A percentile compares a stretch with the other conserved stretches of the same genome.
Conservation (phyloP, 1,140 invertebrate genomes). For the Drosophila triauraria region DNA sequence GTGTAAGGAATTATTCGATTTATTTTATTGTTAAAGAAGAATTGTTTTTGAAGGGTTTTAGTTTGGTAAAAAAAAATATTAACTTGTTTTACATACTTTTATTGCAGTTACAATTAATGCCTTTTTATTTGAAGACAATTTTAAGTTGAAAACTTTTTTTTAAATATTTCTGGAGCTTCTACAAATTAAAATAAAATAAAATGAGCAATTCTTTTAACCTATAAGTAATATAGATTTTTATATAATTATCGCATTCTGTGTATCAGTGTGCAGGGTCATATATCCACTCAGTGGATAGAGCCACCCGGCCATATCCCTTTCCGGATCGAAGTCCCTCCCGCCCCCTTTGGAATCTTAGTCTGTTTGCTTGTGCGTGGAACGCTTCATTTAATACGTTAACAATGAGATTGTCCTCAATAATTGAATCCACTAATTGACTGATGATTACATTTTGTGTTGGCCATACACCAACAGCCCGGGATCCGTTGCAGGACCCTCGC, state of each 20-base stretch:
- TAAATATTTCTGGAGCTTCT: fast-evolving
- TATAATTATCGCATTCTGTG: background rate
- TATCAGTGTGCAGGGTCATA: conserved; percentile 35
- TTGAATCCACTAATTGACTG: conserved; percentile 84
- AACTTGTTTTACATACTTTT: no score
- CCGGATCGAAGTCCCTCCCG: conserved; percentile 12
- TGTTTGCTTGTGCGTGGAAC: conserved; percentile 78
- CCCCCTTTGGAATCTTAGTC: conserved; percentile 28
- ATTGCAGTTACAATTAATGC: no score
- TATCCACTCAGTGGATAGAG: conserved; percentile 1
- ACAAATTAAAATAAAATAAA: background rate
- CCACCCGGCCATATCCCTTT: background rate
- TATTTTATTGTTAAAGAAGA: background rate
- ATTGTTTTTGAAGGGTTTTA: background rate
- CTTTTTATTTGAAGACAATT: no score
- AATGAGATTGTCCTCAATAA: conserved; percentile 84
- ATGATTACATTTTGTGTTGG: conserved; percentile 83
- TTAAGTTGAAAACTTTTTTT: no score
- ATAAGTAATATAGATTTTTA: no score
- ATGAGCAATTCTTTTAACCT: no score
- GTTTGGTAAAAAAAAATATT: background rate
- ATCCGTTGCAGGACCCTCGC: conserved; percentile 1
- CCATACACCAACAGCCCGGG: conserved; percentile 60
- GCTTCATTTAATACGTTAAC: conserved; percentile 84
- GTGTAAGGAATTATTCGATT: background rate